Evolutionary conservation across 2,888 invertebrate genomes (phyloP).

Genomic region (Tetragonisca angustula): DNA sequence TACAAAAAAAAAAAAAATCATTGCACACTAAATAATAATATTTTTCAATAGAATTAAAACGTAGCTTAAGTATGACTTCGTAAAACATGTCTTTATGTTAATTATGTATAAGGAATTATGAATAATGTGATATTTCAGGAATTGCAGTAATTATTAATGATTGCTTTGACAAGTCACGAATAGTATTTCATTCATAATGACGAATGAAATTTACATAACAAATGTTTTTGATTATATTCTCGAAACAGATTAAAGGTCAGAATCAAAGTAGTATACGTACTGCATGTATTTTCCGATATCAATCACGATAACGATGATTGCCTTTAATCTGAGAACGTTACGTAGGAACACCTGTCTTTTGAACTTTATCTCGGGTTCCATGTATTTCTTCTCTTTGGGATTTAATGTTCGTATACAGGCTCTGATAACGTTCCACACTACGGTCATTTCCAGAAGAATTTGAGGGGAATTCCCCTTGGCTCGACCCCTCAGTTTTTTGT

Average conservation of each 20-base stretch:
- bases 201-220: background rate
- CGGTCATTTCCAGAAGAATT: constrained; percentile 95
- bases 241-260: background rate
- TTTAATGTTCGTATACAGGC: constrained; percentile 97
- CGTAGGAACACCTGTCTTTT: constrained; percentile 97
- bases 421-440: constrained; percentile 96
- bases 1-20: background rate
- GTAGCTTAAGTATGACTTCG: too few species aligned
- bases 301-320: constrained; percentile 94
- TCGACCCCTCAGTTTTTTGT: constrained; percentile 94
- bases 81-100: background rate
- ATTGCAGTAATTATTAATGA: constrained; percentile 18
- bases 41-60: background rate
- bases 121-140: background rate
- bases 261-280: constrained; percentile 85
- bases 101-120: too few species aligned
- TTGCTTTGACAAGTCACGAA: background rate
- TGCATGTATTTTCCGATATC: constrained; percentile 96
- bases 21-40: background rate
- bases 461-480: constrained; percentile 97
- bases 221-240: background rate
- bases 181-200: background rate
- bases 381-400: constrained; percentile 97
- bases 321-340: constrained; percentile 96
- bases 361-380: constrained; percentile 97